These are phyloP conservation scores for Chouioia cunea DNA, from an alignment of 2,888 invertebrate genomes.

Conservation along the genomic window DNA sequence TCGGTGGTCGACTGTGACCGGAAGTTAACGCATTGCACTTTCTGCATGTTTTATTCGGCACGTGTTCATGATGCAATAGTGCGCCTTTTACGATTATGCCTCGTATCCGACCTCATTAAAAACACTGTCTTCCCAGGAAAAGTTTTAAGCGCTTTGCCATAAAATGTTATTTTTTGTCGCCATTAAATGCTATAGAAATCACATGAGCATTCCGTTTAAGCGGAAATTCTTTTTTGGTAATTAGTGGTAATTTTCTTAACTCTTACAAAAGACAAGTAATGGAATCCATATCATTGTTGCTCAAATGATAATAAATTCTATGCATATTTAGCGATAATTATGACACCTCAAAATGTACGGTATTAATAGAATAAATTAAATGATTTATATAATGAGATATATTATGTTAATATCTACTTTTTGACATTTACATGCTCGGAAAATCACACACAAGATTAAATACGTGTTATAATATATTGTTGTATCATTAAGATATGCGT, in stretches of 20 bases:
- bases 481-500: too few relatives aligned
- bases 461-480: too few relatives aligned
- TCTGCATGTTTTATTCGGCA: slow-evolving; percentile 19
- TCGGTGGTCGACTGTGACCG: slow-evolving; percentile 20
- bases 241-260: slow-evolving; percentile 50
- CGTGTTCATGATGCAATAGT: slow-evolving; percentile 28
- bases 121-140: slow-evolving; percentile 12
- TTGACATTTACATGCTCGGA: too few relatives aligned
- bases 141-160: background rate
- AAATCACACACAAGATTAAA: too few relatives aligned
- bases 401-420: too few relatives aligned
- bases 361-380: too few relatives aligned
- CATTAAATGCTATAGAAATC: slow-evolving; percentile 18
- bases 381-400: too few relatives aligned
- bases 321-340: too few relatives aligned
- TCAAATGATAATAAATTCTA: too few relatives aligned
- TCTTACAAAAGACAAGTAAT: slow-evolving; percentile 45
- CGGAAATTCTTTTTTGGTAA: slow-evolving; percentile 55
- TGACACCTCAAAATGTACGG: too few relatives aligned
- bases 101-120: slow-evolving; percentile 28
- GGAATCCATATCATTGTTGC: background rate
- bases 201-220: background rate
- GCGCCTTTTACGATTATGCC: slow-evolving; percentile 18
- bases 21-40: slow-evolving; percentile 40
- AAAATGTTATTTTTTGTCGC: slow-evolving; percentile 11